Base-by-base conservation (phyloP, 2,113 vertebrate genomes). In the Melanerpes aurifrons region DNA sequence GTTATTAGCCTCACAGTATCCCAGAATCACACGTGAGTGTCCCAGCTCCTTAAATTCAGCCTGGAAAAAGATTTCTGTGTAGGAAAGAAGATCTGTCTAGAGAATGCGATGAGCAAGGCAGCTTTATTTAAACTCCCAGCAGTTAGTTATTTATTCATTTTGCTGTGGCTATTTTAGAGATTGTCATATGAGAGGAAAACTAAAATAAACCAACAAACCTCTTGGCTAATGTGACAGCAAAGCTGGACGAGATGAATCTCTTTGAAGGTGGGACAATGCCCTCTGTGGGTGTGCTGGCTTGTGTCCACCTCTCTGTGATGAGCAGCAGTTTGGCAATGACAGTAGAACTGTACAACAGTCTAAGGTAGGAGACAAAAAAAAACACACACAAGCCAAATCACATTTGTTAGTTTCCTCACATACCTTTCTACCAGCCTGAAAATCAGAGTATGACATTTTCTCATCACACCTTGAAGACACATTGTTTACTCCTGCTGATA, bases 161-260 rank as follows among this genome's bases (percentile, higher is more conserved):
- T 92, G 35, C 59, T 5, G 7, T 66, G 72, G 58, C 91, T 95
- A 94, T 94, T 96, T 95, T 88, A 67, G 88, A 90, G 19, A 26
- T 25, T 73, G 94, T 94, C 95, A 94, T 50, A 54, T 76, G 93
- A 95, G 90, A 94, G 40, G 70, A 86, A 57, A 90, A 68, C 86
- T 79, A 61, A 86, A 95, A 84, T 69, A 73, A 73, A 82, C 14
- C 90, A 64, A 82, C 82, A 57, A 86, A 94, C 7, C 61, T 57
- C 68, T 53, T 6, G 4, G 80, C 40, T 69, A 72, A 86, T 50
- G 50, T 91, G 76, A 50, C 93, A 94, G 92, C 71, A 68, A 59
- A 86, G 32, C 63, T 66, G 73, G 87, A 71, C 62, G 62, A 62
- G 76, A 93, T 81, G 9, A 90, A 54, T 66, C 35, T 91, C 76